Base-by-base conservation (phyloP, 2,113 vertebrate species). In the Sinocyclocheilus anshuiensis region DNA sequence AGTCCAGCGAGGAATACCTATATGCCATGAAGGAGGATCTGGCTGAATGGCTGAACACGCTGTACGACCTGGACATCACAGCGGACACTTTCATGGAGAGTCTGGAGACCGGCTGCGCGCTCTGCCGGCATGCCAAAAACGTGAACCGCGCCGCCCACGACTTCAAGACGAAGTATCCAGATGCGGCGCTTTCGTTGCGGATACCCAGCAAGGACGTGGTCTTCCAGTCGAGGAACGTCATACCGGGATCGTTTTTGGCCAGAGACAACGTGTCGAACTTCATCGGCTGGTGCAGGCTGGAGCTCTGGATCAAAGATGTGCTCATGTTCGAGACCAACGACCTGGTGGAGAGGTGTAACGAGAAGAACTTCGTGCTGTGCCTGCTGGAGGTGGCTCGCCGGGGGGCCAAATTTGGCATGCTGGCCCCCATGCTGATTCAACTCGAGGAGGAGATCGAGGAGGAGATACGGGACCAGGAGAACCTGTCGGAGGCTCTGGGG, bases 241-340 rank as follows among this genome's bases (percentile, higher is more conserved):
- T 87, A 3, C 93, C 96, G 0, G 97, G 98, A 4, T 99, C 98
- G 20, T 99, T 99, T 83, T 0, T 99, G 26, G 97, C 98, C 39
- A 92, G 98, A 0, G 98, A 99, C 81, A 99, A 99, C 2, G 94
- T 99, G 84, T 98, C 98, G 90, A 99, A 98, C 87, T 99, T 99
- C 94, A 99, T 99, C 91, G 93, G 86, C 88, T 99, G 98, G 98
- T 99, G 98, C 93, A 93, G 98, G 0, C 92, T 94, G 59, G 97
- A 99, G 93, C 95, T 99, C 5, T 96, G 97, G 69, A 96, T 99
- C 91, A 97, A 97, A 48, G 98, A 99, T 11, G 97, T 98, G 50
- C 94, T 99, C 84, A 99, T 99, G 98, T 99, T 99, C 0, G 98
- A 99, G 93, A 99, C 98, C 6, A 97, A 99, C 10, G 98, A 99